phyloP scores from a whole-genome alignment of 2,888 invertebrate species.

The Pelosia muscerda region DNA sequence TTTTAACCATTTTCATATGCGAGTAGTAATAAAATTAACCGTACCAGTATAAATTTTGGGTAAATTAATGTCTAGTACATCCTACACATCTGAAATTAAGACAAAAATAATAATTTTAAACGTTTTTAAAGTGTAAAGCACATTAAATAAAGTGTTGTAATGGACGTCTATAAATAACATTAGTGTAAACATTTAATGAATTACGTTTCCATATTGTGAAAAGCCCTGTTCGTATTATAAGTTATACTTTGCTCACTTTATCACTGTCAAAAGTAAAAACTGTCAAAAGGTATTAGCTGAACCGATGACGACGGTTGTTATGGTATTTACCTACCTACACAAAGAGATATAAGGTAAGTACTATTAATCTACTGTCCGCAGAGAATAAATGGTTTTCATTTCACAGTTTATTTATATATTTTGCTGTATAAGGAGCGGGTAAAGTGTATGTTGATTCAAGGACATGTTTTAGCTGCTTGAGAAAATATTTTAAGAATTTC shows the following conservation, averaged over 20 bases:
- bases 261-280: slow-evolving; percentile 20
- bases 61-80: too few relatives aligned
- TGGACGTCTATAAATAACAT: neutral
- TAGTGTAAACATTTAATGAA: neutral
- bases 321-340: neutral
- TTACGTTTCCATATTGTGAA: slow-evolving; percentile 15
- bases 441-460: too few relatives aligned
- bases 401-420: neutral
- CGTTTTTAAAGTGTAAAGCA: too few relatives aligned
- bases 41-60: too few relatives aligned
- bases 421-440: neutral
- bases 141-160: neutral
- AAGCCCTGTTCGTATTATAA: slow-evolving; percentile 12
- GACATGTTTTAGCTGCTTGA: too few relatives aligned
- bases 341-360: neutral
- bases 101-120: too few relatives aligned
- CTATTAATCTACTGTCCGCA: neutral
- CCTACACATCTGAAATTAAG: too few relatives aligned
- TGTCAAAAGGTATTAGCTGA: slow-evolving; percentile 6
- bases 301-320: slow-evolving; percentile 13
- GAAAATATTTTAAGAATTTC: too few relatives aligned
- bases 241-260: slow-evolving; percentile 4
- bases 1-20: too few relatives aligned
- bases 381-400: neutral
- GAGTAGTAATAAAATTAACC: too few relatives aligned